Conservation (phyloP, 1,140 invertebrate genomes). For the Atopsyche davidsoni region DNA sequence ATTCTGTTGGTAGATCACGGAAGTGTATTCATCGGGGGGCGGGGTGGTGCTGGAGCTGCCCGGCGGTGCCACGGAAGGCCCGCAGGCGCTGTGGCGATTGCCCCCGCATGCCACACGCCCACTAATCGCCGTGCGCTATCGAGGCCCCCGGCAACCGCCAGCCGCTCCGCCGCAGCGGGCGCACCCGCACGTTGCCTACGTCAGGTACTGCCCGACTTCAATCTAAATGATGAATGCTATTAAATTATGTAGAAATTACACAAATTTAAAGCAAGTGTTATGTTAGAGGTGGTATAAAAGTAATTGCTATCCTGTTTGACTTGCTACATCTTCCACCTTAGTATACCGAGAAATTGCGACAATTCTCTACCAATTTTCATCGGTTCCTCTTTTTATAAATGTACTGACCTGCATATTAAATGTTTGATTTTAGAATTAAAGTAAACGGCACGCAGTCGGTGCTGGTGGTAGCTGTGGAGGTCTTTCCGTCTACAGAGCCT, state of each 20-base stretch:
- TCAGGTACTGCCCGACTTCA: constrained; percentile 25
- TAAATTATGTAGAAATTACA: not conserved
- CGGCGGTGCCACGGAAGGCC: constrained; percentile 57
- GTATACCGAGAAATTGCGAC: too few species aligned
- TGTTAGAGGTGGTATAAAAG: too few species aligned
- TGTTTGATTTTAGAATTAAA: constrained; percentile 23
- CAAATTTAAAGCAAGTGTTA: too few species aligned
- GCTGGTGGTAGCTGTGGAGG: constrained; percentile 41
- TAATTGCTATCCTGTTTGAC: too few species aligned
- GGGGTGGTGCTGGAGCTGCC: constrained; percentile 89
- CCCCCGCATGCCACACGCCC: constrained; percentile 83
- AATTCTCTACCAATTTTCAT: too few species aligned
- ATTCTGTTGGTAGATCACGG: constrained; percentile 78
- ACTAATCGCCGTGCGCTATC: constrained; percentile 74
- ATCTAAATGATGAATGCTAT: not conserved
- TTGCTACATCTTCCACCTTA: too few species aligned
- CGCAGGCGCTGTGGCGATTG: constrained; percentile 81
- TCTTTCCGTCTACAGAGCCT: constrained; percentile 32
- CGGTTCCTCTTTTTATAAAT: too few species aligned
- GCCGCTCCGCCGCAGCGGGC: constrained; percentile 24
- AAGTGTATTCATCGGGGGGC: constrained; percentile 86
- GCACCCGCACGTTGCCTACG: constrained; percentile 21
- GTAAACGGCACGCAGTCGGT: constrained; percentile 30
- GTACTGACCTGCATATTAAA: too few species aligned
- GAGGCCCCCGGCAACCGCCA: constrained; percentile 63